Percentiles rank a stretch among this genome's conserved stretches.
Conservation (phyloP, 2,113 vertebrate genomes). For the Origma solitaria region DNA sequence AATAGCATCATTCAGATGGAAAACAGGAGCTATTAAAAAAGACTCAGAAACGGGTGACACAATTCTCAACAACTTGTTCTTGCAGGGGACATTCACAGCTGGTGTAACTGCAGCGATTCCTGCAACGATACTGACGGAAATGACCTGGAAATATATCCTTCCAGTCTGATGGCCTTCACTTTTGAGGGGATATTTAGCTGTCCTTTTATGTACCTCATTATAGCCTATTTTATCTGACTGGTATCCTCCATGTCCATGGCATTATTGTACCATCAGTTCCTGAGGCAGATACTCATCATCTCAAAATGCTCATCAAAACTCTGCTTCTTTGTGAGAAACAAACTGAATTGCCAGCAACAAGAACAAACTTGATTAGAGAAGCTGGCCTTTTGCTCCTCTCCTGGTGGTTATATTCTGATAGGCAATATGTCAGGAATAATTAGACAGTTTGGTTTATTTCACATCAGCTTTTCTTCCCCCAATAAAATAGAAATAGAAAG, state of each 20-base stretch:
- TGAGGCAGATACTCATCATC: neutral
- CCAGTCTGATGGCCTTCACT: neutral
- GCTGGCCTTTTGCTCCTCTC: neutral
- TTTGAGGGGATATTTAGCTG: neutral
- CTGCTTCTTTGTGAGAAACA: neutral
- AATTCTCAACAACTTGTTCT: neutral
- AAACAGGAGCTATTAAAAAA: neutral
- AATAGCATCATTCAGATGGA: neutral
- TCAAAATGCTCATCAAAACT: constrained; percentile 4
- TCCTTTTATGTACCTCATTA: neutral
- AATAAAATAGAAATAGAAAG: neutral
- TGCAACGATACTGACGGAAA: neutral
- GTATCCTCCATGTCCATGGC: neutral
- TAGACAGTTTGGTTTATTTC: constrained; percentile 24
- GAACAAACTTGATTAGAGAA: neutral
- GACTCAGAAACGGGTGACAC: neutral
- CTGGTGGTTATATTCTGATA: neutral
- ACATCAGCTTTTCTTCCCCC: neutral
- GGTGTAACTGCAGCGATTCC: neutral
- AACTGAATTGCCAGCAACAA: neutral
- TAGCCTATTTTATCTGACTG: neutral
- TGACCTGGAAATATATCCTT: neutral
- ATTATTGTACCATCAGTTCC: neutral
- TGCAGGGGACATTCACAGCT: neutral
- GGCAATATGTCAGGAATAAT: constrained; percentile 18